These are phyloP conservation scores for Rafetus swinhoei DNA, from an alignment of 2,113 vertebrate genomes.

Conservation along the genomic window DNA sequence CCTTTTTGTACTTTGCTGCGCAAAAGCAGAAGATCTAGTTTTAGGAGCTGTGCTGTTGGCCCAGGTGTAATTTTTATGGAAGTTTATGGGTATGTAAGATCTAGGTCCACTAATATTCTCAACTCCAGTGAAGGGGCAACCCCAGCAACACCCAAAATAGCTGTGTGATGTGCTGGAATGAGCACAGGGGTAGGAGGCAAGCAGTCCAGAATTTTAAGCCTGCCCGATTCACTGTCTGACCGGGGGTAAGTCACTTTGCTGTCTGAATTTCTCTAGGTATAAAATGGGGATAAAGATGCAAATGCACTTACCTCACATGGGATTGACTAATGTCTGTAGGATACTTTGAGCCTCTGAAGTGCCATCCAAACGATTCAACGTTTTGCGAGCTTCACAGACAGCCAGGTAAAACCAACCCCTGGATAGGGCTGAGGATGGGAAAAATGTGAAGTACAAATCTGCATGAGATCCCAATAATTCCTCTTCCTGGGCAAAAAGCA, in stretches of 20 bases:
- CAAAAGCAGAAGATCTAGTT: neutral
- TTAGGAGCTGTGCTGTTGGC: neutral
- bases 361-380: neutral
- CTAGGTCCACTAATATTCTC: neutral
- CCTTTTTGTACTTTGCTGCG: neutral
- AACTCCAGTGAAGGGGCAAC: neutral
- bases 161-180: neutral
- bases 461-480: neutral
- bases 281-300: neutral
- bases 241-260: neutral
- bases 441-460: neutral
- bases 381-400: neutral
- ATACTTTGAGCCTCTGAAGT: neutral
- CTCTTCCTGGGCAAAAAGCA: neutral
- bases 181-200: neutral
- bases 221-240: too few relatives aligned
- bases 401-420: neutral
- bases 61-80: neutral
- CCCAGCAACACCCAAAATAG: neutral
- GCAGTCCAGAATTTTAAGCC: accelerated
- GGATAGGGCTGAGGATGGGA: neutral
- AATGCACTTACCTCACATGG: neutral
- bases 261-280: neutral
- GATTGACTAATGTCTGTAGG: neutral
- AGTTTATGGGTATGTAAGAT: neutral